Base-by-base conservation (phyloP, 2,797 vertebrate genomes). In the Lutjanus argentimaculatus region DNA sequence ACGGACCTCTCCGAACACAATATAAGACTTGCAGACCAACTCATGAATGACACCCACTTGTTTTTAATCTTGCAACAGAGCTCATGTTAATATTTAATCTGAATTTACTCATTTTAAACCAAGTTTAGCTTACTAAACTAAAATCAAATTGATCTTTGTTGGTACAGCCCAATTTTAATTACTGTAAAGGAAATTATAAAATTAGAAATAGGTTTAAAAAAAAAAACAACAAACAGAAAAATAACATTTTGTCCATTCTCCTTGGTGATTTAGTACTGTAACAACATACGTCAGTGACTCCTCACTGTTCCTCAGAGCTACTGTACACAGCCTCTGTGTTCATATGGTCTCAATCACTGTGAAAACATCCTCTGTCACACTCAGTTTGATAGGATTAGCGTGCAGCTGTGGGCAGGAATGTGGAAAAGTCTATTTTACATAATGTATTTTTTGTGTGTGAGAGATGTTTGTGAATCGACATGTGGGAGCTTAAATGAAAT, bases 351-450 rank as follows among this genome's bases (percentile, higher is more conserved):
- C 62, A 78, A 67, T 90, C 79, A 45, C 64, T 79, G 77, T 84
- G 82, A 85, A 87, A 88, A 83, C 82, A 82, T 83, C 82, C 64
- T 85, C 75, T 55, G 75, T 88, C 87, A 85, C 88, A 72, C 57
- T 63, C 63, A 43, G 84, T 84, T 72, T 89, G 79, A 93, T 65
- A 58, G 90, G 89, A 94, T 94, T 92, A 93, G n/a, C 8, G 7
- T 22, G 51, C 65, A 73, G 88, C 89, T 88, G 80, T 83, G 75
- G 90, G 89, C 88, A 80, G 75, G 78, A 83, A 83, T 74, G 58
- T 70, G 82, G 61, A 75, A 72, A 91, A 87, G 56, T 58, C 51
- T 19, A 0, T 87, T 85, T 76, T 77, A 63, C 68, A 86, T 80
- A 77, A 84, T 67, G 65, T 51, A 53, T 84, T 80, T 82, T 82